Base-by-base conservation (phyloP, 2,888 invertebrate species). In the Drosophila conformis region DNA sequence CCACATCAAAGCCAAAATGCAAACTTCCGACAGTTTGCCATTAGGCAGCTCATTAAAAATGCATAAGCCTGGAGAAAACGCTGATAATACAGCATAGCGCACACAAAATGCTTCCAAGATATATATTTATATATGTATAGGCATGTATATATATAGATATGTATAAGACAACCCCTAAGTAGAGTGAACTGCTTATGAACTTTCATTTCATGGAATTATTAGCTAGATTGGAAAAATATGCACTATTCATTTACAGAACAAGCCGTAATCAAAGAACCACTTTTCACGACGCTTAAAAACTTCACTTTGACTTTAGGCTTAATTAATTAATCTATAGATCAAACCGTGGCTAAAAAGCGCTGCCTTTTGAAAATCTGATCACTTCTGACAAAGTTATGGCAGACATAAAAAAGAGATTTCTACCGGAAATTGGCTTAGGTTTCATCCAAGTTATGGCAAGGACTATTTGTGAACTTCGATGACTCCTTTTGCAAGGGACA, bases 41-140 rank as follows among this genome's bases (percentile, higher is more conserved):
- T 81, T 83, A 84, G 60, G 15, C 48, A 58, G 69, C 81, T 82
- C 84, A 89, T 87, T 87, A 87, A 84, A 87, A 89, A 84, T 89
- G 73, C 89, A 89, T 72, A 78, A 84, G 65, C 36, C 69, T 15
- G 4, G 11, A 35, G 27, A 27, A 60, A 54, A 36, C n/a, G 60
- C 59, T 56, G 66, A 74, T 74, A 70, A 57, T 7, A 60, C 40
- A 65, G 49, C 58, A 53, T 29, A 33, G 6, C 42, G 29, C 48
- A 15, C 36, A 40, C 51, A 29, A 62, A 62, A 33, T 29, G 62
- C 18, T n/a, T 21, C 2, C 25, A n/a, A n/a, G 31, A 36, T 11
- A 31, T 15, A 4, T 6, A n/a, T n/a, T 31, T 68, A 18, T 11
- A 25, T 13, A 38, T 21, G 0, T 51, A 51, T n/a, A 3, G 29